Percentiles rank a stretch among this genome's conserved stretches.
Conservation (phyloP, 1,140 invertebrate genomes). For the Pseudomyrmex cubaensis region DNA sequence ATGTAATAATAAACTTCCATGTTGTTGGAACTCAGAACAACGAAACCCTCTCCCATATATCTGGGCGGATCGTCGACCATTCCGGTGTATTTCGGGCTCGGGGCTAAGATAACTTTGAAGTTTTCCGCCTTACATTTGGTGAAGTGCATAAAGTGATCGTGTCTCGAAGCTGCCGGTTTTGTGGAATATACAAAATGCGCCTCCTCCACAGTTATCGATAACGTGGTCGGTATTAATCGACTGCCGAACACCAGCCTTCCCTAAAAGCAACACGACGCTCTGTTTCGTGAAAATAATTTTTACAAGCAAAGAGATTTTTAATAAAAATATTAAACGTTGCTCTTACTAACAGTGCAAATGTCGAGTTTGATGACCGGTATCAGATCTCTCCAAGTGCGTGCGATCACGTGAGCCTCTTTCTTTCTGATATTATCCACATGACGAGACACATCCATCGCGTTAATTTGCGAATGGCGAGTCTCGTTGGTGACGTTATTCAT, state of each 20-base stretch:
- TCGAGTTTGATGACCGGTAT: conserved; percentile 99
- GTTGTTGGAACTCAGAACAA: conserved; percentile 97
- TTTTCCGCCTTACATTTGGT: conserved; percentile 98
- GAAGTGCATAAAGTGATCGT: conserved; percentile 98
- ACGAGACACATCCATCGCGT: conserved; percentile 85
- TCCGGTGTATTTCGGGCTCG: conserved; percentile 96
- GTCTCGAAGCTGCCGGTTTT: conserved; percentile 95
- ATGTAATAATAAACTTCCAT: conserved; percentile 98
- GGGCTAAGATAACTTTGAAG: conserved; percentile 96
- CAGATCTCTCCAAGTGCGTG: conserved; percentile 96
- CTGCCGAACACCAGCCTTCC: conserved; percentile 99
- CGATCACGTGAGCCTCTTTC: conserved; percentile 87
- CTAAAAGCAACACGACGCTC: conserved; percentile 82
- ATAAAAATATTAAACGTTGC: too few species aligned
- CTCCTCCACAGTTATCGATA: conserved; percentile 97
- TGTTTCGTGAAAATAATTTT: background rate
- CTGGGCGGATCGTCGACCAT: conserved; percentile 97
- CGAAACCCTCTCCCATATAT: conserved; percentile 99
- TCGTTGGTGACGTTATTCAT: conserved; percentile 84
- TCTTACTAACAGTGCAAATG: conserved; percentile 90
- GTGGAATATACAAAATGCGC: conserved; percentile 98
- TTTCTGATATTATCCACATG: conserved; percentile 82
- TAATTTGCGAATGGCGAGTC: conserved; percentile 88
- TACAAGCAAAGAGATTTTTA: too few species aligned
- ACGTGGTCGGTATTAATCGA: conserved; percentile 95